These are phyloP conservation scores for Pantala flavescens DNA, from an alignment of 1,140 invertebrate genomes.

Conservation along the genomic window DNA sequence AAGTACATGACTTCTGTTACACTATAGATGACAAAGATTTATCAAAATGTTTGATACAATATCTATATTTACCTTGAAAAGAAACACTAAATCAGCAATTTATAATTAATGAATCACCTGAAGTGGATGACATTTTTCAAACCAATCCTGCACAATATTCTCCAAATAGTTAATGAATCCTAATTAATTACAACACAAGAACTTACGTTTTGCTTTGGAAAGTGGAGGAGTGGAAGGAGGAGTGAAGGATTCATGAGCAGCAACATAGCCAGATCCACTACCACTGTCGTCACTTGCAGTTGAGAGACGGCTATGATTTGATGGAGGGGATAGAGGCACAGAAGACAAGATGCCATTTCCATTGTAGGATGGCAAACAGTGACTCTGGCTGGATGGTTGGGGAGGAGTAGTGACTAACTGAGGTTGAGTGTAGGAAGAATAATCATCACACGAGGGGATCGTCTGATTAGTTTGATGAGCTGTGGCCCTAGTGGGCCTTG, in stretches of 20 bases:
- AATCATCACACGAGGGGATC: constrained; percentile 25
- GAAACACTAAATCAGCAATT: no score
- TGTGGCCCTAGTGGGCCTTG: neutral
- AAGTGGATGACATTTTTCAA: no score
- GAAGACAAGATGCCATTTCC: constrained; percentile 24
- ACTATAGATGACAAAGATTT: no score
- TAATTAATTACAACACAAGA: no score
- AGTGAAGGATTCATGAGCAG: constrained; percentile 27
- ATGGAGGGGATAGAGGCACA: constrained; percentile 31
- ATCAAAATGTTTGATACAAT: no score
- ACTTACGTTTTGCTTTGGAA: constrained; percentile 36
- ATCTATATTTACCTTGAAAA: no score
- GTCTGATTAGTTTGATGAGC: constrained; percentile 17
- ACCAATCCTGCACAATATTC: no score
- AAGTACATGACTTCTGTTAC: no score
- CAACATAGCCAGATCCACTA: neutral
- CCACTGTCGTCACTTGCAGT: neutral
- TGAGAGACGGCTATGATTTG: constrained; percentile 30
- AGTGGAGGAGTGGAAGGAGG: constrained; percentile 52
- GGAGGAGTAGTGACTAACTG: constrained; percentile 22
- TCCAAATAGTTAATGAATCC: no score
- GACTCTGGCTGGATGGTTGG: constrained; percentile 17
- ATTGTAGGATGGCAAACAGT: neutral
- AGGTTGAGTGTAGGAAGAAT: constrained; percentile 24
- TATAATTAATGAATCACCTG: no score